phyloP scores from a whole-genome alignment of 2,888 invertebrate genomes.

The Rambutsinella grinnellia region DNA sequence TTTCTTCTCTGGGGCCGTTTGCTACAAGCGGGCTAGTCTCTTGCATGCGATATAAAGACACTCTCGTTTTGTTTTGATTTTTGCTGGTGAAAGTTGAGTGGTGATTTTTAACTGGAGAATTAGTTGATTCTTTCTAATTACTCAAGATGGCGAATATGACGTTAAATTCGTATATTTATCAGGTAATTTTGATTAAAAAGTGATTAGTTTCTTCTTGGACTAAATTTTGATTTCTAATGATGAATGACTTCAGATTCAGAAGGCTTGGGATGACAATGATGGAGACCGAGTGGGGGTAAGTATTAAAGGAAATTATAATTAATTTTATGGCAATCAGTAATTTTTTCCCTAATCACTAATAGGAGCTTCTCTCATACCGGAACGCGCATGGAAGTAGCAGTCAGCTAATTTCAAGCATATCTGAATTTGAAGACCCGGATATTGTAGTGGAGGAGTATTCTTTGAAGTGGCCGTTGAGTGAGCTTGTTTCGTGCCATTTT shows the following conservation, averaged over 20 bases:
- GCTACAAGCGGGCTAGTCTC: too few species aligned
- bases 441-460: conserved; percentile 70
- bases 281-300: conserved; percentile 73
- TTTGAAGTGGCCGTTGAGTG: conserved; percentile 81
- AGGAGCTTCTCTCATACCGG: conserved; percentile 72
- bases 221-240: neutral
- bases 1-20: too few species aligned
- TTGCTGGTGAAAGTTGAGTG: too few species aligned
- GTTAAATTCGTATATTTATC: conserved; percentile 62
- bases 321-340: neutral
- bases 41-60: too few species aligned
- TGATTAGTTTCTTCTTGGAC: neutral
- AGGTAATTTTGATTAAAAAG: conserved; percentile 44
- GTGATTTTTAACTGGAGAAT: too few species aligned
- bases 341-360: conserved; percentile 1
- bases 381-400: conserved; percentile 70
- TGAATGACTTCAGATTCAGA: conserved; percentile 70
- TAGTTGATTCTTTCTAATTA: too few species aligned
- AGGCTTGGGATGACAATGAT: conserved; percentile 76
- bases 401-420: neutral
- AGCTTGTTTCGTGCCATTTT: conserved; percentile 82
- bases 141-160: conserved; percentile 63
- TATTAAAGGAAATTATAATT: conserved; percentile 4
- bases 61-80: too few species aligned
- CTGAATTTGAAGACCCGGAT: conserved; percentile 17